Base-by-base conservation (phyloP, 1,140 invertebrate genomes). In the Cecropterus lyciades region DNA sequence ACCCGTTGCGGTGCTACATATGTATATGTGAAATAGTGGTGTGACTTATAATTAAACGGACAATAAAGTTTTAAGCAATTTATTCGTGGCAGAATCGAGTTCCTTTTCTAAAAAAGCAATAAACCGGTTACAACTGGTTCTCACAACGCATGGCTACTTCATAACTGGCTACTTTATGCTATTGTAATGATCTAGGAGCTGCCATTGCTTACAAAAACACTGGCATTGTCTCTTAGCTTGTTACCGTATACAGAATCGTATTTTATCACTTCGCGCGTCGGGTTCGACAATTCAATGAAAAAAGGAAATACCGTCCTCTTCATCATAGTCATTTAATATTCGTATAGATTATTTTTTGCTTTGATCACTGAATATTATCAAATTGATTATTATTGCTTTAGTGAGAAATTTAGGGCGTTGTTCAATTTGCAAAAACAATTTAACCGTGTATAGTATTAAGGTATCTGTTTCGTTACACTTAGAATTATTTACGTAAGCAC, bases 151-250 rank as follows among this genome's bases (percentile, higher is more conserved):
- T 72, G 78, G 73, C 70, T 67, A 79, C 79, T 84, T 88, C 82
- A 87, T 89, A 89, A 89, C 86, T 87, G 80, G 79, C 83, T 82
- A 84, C 80, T 89, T 91, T 85, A 85, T 87, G 84, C 82, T 87
- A 88, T 91, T 89, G 88, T 91, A 85, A 84, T 87, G 80, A 84
- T 85, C 84, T 87, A 85, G 84, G 75, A 77, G 82, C 67, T 78
- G 83, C 79, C 76, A 80, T 75, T 72, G 77, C 71, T 62, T 60
- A 82, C 80, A 89, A 88, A 89, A 91, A 88, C 80, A 66, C 75
- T 75, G 65, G 80, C 82, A 88, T 87, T 87, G 85, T 88, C 73
- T 89, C 68, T 82, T 82, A 75, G 67, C 76, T 80, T 80, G 74
- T 83, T 83, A 70, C 80, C 79, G 71, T 82, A 85, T 82, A 84